These are phyloP conservation scores for Rhagoletis zephyria DNA, from an alignment of 1,140 invertebrate species.

Conservation along the genomic window DNA sequence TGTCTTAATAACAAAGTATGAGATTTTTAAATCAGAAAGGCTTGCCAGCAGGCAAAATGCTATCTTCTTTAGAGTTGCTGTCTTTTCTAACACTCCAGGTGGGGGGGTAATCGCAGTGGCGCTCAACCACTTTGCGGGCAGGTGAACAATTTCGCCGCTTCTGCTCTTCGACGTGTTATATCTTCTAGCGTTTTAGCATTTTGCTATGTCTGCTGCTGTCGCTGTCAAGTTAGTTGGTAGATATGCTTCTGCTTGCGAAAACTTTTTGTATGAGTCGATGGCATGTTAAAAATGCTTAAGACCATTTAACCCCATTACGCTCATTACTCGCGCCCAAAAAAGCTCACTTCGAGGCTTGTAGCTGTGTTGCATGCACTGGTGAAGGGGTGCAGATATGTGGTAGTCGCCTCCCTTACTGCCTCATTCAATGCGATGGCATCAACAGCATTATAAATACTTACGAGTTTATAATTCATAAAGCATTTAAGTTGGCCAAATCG, in stretches of 20 bases:
- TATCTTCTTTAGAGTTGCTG: background rate
- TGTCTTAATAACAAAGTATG: constrained; percentile 27
- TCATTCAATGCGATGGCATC: background rate
- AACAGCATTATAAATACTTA: constrained; percentile 4
- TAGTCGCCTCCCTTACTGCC: background rate
- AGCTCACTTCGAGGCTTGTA: too few species aligned
- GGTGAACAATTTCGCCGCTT: constrained; percentile 13
- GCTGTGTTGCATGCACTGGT: background rate
- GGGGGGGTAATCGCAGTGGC: background rate
- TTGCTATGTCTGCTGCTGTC: constrained; percentile 12
- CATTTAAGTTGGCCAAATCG: constrained; percentile 72
- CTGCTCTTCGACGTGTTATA: background rate
- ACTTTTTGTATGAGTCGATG: constrained; percentile 53
- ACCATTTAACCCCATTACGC: constrained; percentile 56
- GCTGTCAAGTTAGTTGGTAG: background rate
- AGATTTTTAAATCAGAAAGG: constrained; percentile 41
- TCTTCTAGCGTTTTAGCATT: background rate
- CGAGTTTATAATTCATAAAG: constrained; percentile 72
- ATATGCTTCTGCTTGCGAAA: constrained; percentile 18
- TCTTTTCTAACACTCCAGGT: background rate
- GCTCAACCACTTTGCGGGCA: background rate
- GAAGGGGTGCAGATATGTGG: background rate
- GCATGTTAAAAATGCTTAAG: constrained; percentile 65
- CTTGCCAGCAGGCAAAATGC: constrained; percentile 4
- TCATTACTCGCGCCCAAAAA: constrained; percentile 36